Evolutionary conservation across 1,140 invertebrate genomes (phyloP), one percentile per base, ranked within the genome.

Genomic region (Nebria ingens): DNA sequence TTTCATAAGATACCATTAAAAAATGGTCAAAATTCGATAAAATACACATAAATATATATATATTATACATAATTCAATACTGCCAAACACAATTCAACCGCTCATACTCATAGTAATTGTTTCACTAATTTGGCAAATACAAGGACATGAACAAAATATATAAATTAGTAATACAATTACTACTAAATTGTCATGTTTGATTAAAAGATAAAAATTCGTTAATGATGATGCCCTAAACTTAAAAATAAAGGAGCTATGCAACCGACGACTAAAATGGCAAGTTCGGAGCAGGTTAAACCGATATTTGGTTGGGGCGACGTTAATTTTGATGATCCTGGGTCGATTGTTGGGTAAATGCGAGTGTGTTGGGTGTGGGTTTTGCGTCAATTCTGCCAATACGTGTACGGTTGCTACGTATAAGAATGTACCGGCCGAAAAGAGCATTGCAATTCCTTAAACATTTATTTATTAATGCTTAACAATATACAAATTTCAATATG

Each of bases 391-490:
- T 0, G 97, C 95, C 42, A 99, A 71, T 2, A 99, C 94, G 72
- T 99, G 97, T 1, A 98, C 95, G 1, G 97, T 98, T 0, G 97
- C 93, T 3, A 99, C 97, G 68, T 98, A 99, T 4, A 99, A 76
- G 74, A 99, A 99, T 45, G 97, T 99, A 1, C 97, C 97, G 1
- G 93, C 97, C 59, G 93, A 97, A 71, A 99, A 99, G 17, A 99
- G 73, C 93, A 99, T 97, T 13, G 96, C 93, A 40, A 98, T 83
- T 42, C 93, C 94, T 69, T 87, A 13, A 71, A 71, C 58, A 21
- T 58, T 58, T 2, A n/a, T n/a, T n/a, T n/a, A n/a, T n/a, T n/a
- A n/a, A n/a, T n/a, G n/a, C n/a, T n/a, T n/a, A n/a, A n/a, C n/a
- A n/a, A n/a, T n/a, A n/a, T n/a, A n/a, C n/a, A n/a, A n/a, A n/a